A percentile compares a stretch with the other conserved stretches of the same genome.
These are phyloP conservation scores for Ormyrus labotus DNA, from an alignment of 2,888 invertebrate species.

Conservation along the genomic window DNA sequence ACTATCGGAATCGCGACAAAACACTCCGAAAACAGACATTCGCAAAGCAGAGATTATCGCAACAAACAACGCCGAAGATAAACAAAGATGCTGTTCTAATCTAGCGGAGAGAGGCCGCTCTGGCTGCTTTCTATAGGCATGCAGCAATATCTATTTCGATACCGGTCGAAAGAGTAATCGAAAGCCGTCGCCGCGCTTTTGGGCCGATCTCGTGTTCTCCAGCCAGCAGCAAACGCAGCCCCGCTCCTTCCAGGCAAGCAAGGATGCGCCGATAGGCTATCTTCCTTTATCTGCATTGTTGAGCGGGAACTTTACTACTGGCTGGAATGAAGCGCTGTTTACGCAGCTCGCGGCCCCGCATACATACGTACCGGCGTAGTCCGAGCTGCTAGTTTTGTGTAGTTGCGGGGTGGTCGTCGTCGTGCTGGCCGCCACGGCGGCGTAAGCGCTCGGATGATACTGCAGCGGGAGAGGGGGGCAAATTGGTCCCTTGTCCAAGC, in stretches of 20 bases:
- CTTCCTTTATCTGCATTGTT: constrained; percentile 31
- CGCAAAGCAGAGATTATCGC: not conserved
- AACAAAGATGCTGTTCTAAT: not conserved
- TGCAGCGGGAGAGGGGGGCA: constrained; percentile 73
- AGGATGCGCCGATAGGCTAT: not conserved
- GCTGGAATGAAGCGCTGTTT: constrained; percentile 45
- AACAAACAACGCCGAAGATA: constrained; percentile 2
- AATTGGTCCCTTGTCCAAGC: constrained; percentile 73
- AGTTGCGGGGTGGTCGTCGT: constrained; percentile 68
- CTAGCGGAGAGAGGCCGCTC: not conserved
- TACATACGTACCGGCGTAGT: constrained; percentile 69
- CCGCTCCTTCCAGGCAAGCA: constrained; percentile 2
- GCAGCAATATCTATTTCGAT: not conserved
- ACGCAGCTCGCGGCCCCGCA: not conserved
- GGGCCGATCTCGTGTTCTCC: constrained; percentile 35
- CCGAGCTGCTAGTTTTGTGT: constrained; percentile 69
- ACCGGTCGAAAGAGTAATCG: constrained; percentile 25
- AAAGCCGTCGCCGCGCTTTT: constrained; percentile 19
- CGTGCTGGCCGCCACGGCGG: constrained; percentile 63
- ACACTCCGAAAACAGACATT: too few relatives aligned
- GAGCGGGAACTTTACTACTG: constrained; percentile 8
- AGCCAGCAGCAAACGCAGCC: constrained; percentile 27
- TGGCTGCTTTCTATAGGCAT: not conserved
- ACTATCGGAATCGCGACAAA: too few relatives aligned
- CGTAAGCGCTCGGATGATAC: constrained; percentile 71